phyloP scores from a whole-genome alignment of 2,113 vertebrate species.

The Martes martes region DNA sequence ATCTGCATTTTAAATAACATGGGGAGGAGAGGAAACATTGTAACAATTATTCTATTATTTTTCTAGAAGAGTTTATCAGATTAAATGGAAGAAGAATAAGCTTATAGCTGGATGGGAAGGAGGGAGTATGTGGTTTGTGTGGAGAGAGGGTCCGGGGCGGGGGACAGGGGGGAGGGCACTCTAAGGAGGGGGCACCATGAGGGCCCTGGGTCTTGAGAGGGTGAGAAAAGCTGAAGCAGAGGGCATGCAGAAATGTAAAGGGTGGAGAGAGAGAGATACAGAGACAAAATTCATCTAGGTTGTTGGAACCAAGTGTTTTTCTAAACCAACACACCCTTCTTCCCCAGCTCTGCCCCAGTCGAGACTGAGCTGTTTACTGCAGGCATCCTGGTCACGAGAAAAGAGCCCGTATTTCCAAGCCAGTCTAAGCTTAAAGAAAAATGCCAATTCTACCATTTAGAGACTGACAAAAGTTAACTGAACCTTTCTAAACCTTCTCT shows the following conservation, averaged over 20 bases:
- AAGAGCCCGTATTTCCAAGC: neutral
- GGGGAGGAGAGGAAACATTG: neutral
- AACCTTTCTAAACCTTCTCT: neutral
- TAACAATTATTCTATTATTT: neutral
- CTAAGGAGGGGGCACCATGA: neutral
- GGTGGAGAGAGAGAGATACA: neutral
- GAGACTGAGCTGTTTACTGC: neutral
- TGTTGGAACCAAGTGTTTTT: neutral
- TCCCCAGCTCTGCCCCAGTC: neutral
- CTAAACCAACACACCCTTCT: neutral
- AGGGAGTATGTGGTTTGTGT: neutral
- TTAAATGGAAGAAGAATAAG: neutral
- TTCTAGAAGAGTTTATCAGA: neutral
- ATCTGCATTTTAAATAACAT: neutral
- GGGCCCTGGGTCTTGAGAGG: neutral
- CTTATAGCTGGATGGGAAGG: neutral
- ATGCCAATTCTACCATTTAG: neutral
- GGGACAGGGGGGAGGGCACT: too few relatives aligned
- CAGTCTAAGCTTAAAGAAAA: neutral
- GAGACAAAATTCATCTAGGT: neutral
- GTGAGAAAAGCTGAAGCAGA: neutral
- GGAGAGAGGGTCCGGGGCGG: neutral
- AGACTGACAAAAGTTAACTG: neutral
- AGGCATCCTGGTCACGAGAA: neutral
- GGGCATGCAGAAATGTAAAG: neutral